A percentile compares a stretch with the other conserved stretches of the same genome.
Evolutionary conservation across 2,888 invertebrate genomes (phyloP).

Genomic region (Protodeltote pygarga): DNA sequence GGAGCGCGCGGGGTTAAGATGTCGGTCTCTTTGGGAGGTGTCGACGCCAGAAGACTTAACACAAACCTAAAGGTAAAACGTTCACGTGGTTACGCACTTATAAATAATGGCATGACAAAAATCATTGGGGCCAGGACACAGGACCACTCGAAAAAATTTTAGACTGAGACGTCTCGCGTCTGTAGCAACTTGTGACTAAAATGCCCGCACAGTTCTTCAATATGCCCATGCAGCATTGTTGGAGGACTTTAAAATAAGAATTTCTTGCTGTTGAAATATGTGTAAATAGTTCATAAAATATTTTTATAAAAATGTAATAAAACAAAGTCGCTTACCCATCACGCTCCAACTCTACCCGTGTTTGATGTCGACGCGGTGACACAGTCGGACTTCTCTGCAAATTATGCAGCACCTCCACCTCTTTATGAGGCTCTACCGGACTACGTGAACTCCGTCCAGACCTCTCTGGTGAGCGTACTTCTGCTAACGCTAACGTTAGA

Average conservation of each 20-base stretch:
- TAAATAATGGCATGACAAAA: too few species aligned
- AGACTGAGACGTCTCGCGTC: too few species aligned
- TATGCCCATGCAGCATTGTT: too few species aligned
- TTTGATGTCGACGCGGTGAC: conserved; percentile 84
- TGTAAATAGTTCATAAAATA: too few species aligned
- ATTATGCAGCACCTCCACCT: conserved; percentile 90
- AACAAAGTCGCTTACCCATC: conserved; percentile 72
- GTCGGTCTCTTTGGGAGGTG: conserved; percentile 63
- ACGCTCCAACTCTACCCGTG: conserved; percentile 73
- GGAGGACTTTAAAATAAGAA: background rate
- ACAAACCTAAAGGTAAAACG: conserved; percentile 76
- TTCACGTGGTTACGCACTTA: too few species aligned
- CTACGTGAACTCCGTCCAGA: conserved; percentile 63
- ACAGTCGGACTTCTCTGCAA: conserved; percentile 88
- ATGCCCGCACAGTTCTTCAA: too few species aligned
- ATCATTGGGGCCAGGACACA: too few species aligned
- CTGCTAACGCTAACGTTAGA: conserved; percentile 72
- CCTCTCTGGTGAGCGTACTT: conserved; percentile 74
- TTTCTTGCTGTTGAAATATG: too few species aligned
- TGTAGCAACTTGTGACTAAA: too few species aligned
- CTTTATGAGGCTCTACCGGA: conserved; percentile 87
- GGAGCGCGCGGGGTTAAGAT: conserved; percentile 68
- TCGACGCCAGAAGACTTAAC: conserved; percentile 73
- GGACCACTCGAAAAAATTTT: too few species aligned
- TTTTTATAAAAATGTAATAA: too few species aligned